Evolutionary conservation across 2,888 invertebrate species (phyloP), one percentile per base, ranked within the genome.

Genomic region (Phaedon cochleariae): DNA sequence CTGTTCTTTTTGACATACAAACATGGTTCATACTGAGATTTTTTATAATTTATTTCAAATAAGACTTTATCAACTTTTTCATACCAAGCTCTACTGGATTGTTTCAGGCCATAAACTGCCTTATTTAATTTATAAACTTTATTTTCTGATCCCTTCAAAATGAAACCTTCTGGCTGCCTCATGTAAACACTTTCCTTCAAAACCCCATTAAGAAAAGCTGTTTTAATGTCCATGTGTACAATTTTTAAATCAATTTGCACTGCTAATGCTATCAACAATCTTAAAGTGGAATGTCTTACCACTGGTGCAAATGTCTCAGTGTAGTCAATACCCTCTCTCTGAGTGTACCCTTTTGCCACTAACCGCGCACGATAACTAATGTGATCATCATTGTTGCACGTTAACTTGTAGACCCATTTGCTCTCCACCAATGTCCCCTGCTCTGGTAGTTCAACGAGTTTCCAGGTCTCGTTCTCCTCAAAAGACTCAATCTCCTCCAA

Each of bases 301-400:
- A 77, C 77, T 18, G 77, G 76, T 6, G 74, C 62, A 66, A 74
- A 78, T 3, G 75, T 77, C 64, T 77, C 72, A 37, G 65, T 59
- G 57, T 68, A 79, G 59, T 79, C 69, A 10, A 77, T 58, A n/a
- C 75, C 77, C 17, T 68, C 67, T 59, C 58, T 21, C 69, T 78
- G 76, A 29, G 55, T 51, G 68, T 69, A 77, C 17, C 76, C 76
- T 65, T 73, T 68, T 1, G 77, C 76, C 0, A 78, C 77, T 1
- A 78, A 46, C 18, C 78, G 41, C 6, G 77, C 77, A 60, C 76
- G 77, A 21, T 63, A 53, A 37, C 67, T 60, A 7, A 75, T 41
- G 12, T 18, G 63, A 17, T 72, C 73, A 61, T 76, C 65, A 17
- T 66, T 10, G 12, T 71, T 62, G 9, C 46, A 64, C 59, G 76